These are phyloP conservation scores for Caenorhabditis sp. DNA, from an alignment of 2,888 invertebrate species.

Conservation along the genomic window DNA sequence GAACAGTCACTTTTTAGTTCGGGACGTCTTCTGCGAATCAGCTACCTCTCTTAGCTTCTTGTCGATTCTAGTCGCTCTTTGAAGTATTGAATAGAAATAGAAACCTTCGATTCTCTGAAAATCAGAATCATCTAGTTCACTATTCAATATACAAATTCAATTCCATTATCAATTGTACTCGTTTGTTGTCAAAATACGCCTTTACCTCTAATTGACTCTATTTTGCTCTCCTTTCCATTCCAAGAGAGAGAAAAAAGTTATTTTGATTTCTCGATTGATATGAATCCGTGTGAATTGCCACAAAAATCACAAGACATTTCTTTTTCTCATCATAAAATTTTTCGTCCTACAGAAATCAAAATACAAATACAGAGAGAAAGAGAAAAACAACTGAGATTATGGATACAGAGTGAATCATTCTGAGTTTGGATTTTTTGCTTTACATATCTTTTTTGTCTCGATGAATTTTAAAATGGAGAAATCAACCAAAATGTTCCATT, in stretches of 20 bases:
- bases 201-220: constrained; percentile 22
- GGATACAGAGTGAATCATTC: constrained; percentile 1
- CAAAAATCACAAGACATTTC: not conserved
- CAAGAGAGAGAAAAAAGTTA: too few species aligned
- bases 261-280: constrained; percentile 30
- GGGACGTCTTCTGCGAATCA: too few species aligned
- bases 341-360: not conserved
- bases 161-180: constrained; percentile 17
- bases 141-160: not conserved
- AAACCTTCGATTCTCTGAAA: not conserved
- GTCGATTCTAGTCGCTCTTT: not conserved
- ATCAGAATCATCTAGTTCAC: constrained; percentile 2
- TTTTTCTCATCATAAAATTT: constrained; percentile 7
- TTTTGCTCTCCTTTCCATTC: constrained; percentile 15
- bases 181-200: constrained; percentile 28
- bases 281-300: not conserved
- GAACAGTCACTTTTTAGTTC: not conserved
- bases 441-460: not conserved
- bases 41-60: not conserved
- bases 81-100: not conserved
- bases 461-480: too few species aligned
- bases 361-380: constrained; percentile 2
- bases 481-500: too few species aligned
- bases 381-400: constrained; percentile 17
- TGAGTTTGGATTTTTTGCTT: not conserved